Percentiles rank a stretch among this genome's conserved stretches.
Conservation (phyloP, 2,888 invertebrate species). For the Acleris laterana region DNA sequence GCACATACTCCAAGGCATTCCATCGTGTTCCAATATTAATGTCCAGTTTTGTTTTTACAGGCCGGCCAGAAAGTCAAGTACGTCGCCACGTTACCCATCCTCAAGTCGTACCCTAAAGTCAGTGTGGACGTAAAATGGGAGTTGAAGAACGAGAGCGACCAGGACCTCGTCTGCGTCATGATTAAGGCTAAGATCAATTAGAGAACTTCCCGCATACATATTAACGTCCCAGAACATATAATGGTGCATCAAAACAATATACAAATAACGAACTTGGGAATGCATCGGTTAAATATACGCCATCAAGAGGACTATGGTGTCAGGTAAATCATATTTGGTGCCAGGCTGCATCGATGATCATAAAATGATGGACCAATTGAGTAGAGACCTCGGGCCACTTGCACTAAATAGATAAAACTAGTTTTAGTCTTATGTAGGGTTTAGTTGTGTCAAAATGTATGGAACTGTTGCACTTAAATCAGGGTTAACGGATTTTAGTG, state of each 20-base stretch:
- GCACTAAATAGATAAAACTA: too few relatives aligned
- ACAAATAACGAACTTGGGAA: too few relatives aligned
- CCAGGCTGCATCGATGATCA: too few relatives aligned
- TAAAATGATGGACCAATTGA: too few relatives aligned
- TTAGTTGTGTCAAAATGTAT: too few relatives aligned
- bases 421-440: too few relatives aligned
- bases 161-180: constrained; percentile 87
- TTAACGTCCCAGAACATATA: background rate
- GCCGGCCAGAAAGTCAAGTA: constrained; percentile 76
- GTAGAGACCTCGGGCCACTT: too few relatives aligned
- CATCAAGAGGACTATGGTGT: background rate
- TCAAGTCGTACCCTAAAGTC: constrained; percentile 88
- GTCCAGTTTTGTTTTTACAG: constrained; percentile 53
- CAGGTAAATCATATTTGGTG: background rate
- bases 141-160: constrained; percentile 83
- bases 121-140: constrained; percentile 90
- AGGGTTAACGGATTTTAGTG: too few relatives aligned
- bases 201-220: constrained; percentile 14
- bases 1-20: too few relatives aligned
- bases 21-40: background rate
- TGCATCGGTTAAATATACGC: background rate
- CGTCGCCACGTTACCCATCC: constrained; percentile 82
- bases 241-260: too few relatives aligned
- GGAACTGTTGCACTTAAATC: too few relatives aligned
- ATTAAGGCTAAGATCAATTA: constrained; percentile 87